Evolutionary conservation across 2,113 vertebrate species (phyloP).

Genomic region (Gallinago paraguaiae): DNA sequence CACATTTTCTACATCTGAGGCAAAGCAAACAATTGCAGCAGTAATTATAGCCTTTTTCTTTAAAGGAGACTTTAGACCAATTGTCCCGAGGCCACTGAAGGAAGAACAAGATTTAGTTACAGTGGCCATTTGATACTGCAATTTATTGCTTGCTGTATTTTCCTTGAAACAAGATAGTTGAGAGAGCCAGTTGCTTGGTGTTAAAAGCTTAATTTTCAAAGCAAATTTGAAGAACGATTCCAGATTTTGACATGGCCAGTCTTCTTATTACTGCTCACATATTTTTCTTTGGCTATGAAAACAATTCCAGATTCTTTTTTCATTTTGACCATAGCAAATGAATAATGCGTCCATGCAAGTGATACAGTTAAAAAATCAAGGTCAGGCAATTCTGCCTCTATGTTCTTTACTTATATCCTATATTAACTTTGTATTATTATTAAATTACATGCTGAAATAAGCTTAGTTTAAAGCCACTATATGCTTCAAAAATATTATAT

Average conservation of each 20-base stretch:
- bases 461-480: background rate
- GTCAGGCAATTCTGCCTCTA: background rate
- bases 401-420: background rate
- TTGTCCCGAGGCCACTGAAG: conserved; percentile 70
- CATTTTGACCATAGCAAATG: conserved; percentile 61
- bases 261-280: conserved; percentile 71
- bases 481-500: background rate
- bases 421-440: background rate
- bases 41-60: conserved; percentile 64
- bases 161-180: conserved; percentile 77
- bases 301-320: conserved; percentile 52
- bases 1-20: conserved; percentile 39
- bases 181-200: conserved; percentile 68
- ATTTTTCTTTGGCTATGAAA: conserved; percentile 70
- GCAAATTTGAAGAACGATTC: conserved; percentile 77
- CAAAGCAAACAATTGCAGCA: conserved; percentile 65
- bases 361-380: conserved; percentile 58
- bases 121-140: conserved; percentile 67
- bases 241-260: conserved; percentile 74
- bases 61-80: conserved; percentile 47
- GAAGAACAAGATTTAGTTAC: conserved; percentile 74
- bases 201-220: conserved; percentile 81
- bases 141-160: conserved; percentile 74
- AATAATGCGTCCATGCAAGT: conserved; percentile 38
- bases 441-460: background rate